A percentile compares a stretch with the other conserved stretches of the same genome.
phyloP scores from a whole-genome alignment of 1,140 invertebrate species.

The Drosophila tsacasi region DNA sequence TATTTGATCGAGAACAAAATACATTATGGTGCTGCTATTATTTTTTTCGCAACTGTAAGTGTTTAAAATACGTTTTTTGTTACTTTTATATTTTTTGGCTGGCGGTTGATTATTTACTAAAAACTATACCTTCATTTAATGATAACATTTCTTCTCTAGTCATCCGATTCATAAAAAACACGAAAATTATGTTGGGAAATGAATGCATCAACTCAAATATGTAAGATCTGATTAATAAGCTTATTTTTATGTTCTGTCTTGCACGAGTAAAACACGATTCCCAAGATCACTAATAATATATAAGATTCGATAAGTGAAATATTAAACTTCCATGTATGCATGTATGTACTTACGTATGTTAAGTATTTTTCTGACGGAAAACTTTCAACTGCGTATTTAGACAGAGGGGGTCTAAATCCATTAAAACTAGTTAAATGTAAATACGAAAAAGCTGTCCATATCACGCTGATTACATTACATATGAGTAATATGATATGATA shows the following conservation, averaged over 20 bases:
- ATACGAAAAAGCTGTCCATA: conserved; percentile 52
- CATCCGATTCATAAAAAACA: too few species aligned
- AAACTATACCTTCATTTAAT: too few species aligned
- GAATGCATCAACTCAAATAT: neutral
- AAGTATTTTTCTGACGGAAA: neutral
- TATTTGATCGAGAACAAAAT: too few species aligned
- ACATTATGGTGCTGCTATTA: too few species aligned
- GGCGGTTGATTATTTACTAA: too few species aligned
- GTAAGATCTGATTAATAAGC: neutral
- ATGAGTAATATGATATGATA: conserved; percentile 61
- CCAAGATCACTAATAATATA: neutral
- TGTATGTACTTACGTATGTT: neutral
- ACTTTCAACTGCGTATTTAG: conserved; percentile 1
- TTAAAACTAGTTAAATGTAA: conserved; percentile 7
- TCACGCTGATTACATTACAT: conserved; percentile 32
- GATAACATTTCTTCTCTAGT: neutral
- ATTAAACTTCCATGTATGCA: neutral
- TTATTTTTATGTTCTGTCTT: neutral
- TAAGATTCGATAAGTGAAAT: neutral
- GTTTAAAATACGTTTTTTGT: too few species aligned
- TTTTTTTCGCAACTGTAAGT: too few species aligned
- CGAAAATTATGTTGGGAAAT: too few species aligned
- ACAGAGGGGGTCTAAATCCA: neutral
- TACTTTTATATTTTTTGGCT: too few species aligned
- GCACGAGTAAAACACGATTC: neutral